phyloP scores from a whole-genome alignment of 2,113 vertebrate genomes.

The Hepsetus odoe region DNA sequence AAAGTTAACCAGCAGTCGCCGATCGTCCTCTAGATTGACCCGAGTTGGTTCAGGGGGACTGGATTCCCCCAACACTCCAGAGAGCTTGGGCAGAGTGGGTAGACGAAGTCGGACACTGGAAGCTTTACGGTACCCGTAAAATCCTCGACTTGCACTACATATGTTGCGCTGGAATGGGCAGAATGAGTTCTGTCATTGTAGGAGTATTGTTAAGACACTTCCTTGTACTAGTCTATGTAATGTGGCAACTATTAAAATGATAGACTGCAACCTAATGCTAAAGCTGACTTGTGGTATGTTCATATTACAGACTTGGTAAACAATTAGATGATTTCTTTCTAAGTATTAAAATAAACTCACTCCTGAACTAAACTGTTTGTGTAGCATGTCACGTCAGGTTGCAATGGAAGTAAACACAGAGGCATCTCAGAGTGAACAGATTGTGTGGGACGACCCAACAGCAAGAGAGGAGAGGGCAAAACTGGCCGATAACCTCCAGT shows the following conservation, averaged over 20 bases:
- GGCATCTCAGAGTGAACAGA: conserved; percentile 95
- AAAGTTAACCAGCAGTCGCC: conserved; percentile 79
- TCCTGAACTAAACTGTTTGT: not conserved
- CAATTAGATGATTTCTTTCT: too few relatives aligned
- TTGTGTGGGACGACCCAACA: conserved; percentile 97
- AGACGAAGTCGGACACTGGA: conserved; percentile 86
- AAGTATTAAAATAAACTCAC: too few relatives aligned
- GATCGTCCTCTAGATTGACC: conserved; percentile 76
- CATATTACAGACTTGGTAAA: too few relatives aligned
- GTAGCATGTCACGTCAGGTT: conserved; percentile 83
- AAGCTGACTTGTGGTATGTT: too few relatives aligned
- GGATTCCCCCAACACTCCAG: conserved; percentile 82
- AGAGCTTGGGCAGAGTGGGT: conserved; percentile 67
- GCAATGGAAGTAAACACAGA: conserved; percentile 87
- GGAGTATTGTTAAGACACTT: not conserved
- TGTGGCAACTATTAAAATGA: too few relatives aligned
- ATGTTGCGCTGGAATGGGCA: not conserved
- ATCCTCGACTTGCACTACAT: not conserved
- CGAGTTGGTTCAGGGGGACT: conserved; percentile 71
- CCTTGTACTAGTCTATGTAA: not conserved
- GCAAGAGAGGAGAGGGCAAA: conserved; percentile 93
- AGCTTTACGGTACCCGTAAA: conserved; percentile 83
- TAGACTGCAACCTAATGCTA: too few relatives aligned
- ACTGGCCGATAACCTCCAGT: conserved; percentile 92
- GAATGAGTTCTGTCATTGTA: not conserved